Evolutionary conservation across 2,113 vertebrate species (phyloP).

Genomic region (Nesogale talazaci): DNA sequence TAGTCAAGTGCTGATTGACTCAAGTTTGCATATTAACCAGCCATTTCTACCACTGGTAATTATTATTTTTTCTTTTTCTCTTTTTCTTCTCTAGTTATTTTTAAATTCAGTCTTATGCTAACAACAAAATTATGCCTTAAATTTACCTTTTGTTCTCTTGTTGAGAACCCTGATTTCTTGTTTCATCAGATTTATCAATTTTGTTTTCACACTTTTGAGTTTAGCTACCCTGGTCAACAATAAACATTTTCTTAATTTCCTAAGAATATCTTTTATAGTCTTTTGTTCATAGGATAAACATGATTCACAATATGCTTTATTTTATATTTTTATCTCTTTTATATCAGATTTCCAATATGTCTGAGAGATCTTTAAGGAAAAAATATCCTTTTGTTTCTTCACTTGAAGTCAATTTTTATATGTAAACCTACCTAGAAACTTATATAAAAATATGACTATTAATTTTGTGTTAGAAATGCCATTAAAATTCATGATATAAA

Average conservation of each 20-base stretch:
- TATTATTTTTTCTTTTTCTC: too few relatives aligned
- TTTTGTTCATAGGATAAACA: not conserved
- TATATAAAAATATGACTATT: not conserved
- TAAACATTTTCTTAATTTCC: slow-evolving; percentile 32
- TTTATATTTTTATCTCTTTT: not conserved
- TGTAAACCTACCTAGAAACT: slow-evolving; percentile 44
- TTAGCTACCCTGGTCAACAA: not conserved
- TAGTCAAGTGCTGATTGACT: slow-evolving; percentile 9
- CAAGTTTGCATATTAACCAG: not conserved
- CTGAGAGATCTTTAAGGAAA: slow-evolving; percentile 12
- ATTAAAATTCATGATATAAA: not conserved
- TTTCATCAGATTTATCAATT: not conserved
- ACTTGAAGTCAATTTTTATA: slow-evolving; percentile 18
- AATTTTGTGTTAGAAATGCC: not conserved
- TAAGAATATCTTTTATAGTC: not conserved
- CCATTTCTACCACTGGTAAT: not conserved
- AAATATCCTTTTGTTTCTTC: not conserved
- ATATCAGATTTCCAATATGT: not conserved
- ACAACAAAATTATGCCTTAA: not conserved
- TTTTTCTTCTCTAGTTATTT: too few relatives aligned
- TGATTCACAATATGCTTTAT: not conserved
- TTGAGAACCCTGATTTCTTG: not conserved
- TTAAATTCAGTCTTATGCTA: slow-evolving; percentile 8
- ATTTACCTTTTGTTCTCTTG: not conserved
- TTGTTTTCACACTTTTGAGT: slow-evolving; percentile 1